Evolutionary conservation across 2,797 vertebrate species (phyloP), one percentile per base, ranked within the genome.

Genomic region (Trachops cirrhosus): DNA sequence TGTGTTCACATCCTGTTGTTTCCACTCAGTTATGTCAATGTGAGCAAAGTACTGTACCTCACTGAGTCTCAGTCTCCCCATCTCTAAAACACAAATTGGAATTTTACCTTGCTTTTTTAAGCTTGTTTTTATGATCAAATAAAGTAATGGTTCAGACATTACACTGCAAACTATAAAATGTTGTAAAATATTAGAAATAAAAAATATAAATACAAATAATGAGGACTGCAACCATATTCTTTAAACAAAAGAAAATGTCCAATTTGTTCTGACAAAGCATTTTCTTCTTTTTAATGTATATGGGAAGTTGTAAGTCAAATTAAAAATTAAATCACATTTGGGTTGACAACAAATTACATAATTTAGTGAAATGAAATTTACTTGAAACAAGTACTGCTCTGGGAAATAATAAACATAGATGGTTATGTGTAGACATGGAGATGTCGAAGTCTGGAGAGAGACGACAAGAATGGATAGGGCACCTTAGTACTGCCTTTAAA

Each of bases 281-380:
- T 82, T 78, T 75, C 21, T 80, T 85, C 34, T 87, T 78, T 86
- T 16, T 26, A 92, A 67, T 22, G 3, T 70, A 44, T 50, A 62
- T 18, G 39, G 44, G 64, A 67, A 37, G 48, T 73, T 79, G 86
- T 83, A 86, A 67, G 12, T 83, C 0, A 2, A 37, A 59, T 62
- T 78, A 39, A 84, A 94, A 62, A 68, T 46, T 41, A 64, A 93
- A 68, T 57, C n/a, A 75, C 5, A 52, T 80, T 71, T 34, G 11
- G 1, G 9, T 75, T 86, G 39, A 50, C 21, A 93, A 95, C 5
- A 68, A 89, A 50, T 57, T 88, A 52, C 2, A 52, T 59, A 80
- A 73, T 89, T 86, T 93, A 67, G 86, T 89, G 15, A 91, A 84
- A 90, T 41, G 26, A 79, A 84, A 85, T 73, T 44, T 67, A 82